Percentiles rank a stretch among this genome's conserved stretches.
These are phyloP conservation scores for Diadromus collaris DNA, from an alignment of 2,888 invertebrate genomes.

Conservation along the genomic window DNA sequence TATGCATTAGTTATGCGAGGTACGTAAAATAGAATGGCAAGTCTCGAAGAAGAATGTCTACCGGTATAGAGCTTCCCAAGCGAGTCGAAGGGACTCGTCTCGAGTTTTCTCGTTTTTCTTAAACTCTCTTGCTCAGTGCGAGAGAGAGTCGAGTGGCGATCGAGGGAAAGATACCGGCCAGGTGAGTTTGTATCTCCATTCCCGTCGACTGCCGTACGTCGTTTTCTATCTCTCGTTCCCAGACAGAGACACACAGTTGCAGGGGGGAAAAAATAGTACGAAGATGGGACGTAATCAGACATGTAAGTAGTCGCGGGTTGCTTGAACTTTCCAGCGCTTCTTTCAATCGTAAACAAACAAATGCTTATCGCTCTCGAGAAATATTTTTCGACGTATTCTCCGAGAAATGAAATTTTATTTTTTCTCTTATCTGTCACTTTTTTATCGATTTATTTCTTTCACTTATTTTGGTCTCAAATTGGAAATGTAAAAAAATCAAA, in stretches of 20 bases:
- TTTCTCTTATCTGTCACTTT: neutral
- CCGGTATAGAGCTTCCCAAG: conserved; percentile 12
- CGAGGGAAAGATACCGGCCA: conserved; percentile 40
- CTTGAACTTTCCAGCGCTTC: conserved; percentile 11
- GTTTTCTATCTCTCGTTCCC: conserved; percentile 20
- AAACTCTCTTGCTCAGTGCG: neutral
- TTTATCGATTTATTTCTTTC: neutral
- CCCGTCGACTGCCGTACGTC: conserved; percentile 24
- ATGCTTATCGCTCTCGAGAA: neutral
- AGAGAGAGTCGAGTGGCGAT: conserved; percentile 17
- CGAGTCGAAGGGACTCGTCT: neutral
- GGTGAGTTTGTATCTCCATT: conserved; percentile 53
- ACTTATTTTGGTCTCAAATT: no score
- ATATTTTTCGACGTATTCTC: neutral
- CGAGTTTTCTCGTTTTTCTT: conserved; percentile 18
- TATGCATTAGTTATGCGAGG: neutral
- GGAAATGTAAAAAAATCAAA: no score
- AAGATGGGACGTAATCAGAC: conserved; percentile 19
- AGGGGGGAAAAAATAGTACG: conserved; percentile 4
- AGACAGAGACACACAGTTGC: neutral
- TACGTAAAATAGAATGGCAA: conserved; percentile 16
- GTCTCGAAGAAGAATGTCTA: conserved; percentile 14
- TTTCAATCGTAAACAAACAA: conserved; percentile 21
- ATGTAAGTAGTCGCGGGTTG: conserved; percentile 13
- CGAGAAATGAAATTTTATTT: neutral